A percentile compares a stretch with the other conserved stretches of the same genome.
phyloP scores from a whole-genome alignment of 1,140 invertebrate genomes.

The Frieseomelitta varia region DNA sequence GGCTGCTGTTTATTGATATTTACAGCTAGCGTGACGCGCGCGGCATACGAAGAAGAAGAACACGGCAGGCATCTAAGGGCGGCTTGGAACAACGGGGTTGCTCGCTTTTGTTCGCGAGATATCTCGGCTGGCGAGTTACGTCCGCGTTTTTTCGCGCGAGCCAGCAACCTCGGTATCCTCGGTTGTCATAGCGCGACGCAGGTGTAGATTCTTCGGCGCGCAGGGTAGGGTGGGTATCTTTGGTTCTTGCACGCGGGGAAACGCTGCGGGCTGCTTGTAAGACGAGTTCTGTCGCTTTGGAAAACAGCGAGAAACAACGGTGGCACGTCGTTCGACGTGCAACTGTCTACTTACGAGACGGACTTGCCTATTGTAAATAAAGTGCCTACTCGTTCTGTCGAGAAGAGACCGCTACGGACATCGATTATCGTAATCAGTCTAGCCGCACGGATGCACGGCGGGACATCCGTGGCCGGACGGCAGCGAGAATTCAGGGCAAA shows the following conservation, averaged over 20 bases:
- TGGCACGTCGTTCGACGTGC: background rate
- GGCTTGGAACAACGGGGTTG: constrained; percentile 2
- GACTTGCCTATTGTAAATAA: too few relatives aligned
- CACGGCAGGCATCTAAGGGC: background rate
- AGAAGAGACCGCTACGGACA: background rate
- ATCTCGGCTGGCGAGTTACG: constrained; percentile 17
- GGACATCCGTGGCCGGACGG: background rate
- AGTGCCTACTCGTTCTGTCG: background rate
- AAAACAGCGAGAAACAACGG: background rate
- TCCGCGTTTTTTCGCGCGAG: background rate
- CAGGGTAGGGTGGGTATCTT: too few relatives aligned
- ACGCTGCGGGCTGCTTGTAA: background rate
- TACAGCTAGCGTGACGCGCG: constrained; percentile 63
- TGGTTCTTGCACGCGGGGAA: background rate
- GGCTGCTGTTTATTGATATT: constrained; percentile 74
- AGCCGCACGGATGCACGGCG: background rate
- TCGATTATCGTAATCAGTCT: constrained; percentile 29
- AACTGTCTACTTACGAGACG: background rate
- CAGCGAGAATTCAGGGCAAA: constrained; percentile 26
- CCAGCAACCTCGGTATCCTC: background rate
- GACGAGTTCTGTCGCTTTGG: too few relatives aligned
- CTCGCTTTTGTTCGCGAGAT: constrained; percentile 40
- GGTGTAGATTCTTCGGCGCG: constrained; percentile 35
- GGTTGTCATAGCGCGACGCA: constrained; percentile 25
- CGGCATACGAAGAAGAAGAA: constrained; percentile 37